Percentiles rank a stretch among this genome's conserved stretches.
phyloP scores from a whole-genome alignment of 2,888 invertebrate genomes.

The Sclerodermus sp. region DNA sequence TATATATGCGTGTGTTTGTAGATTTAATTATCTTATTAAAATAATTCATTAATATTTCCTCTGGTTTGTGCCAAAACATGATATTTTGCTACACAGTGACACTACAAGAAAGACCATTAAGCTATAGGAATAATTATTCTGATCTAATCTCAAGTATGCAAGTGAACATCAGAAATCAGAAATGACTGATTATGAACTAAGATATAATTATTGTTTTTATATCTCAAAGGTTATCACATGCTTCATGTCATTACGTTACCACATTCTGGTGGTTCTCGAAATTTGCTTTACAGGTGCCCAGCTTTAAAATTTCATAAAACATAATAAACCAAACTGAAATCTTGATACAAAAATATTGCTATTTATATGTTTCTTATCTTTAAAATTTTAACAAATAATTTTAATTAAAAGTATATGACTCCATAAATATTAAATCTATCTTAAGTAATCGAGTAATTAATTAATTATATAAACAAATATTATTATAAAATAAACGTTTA shows the following conservation, averaged over 20 bases:
- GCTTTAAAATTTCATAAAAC: no score
- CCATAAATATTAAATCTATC: no score
- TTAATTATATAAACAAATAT: no score
- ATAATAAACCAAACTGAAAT: no score
- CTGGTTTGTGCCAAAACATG: background rate
- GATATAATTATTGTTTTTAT: slow-evolving; percentile 29
- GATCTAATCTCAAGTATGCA: slow-evolving; percentile 34
- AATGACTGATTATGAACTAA: slow-evolving; percentile 26
- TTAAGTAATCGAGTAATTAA: no score
- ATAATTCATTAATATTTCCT: no score
- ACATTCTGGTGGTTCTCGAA: slow-evolving; percentile 55
- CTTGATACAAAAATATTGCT: no score
- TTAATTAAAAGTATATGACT: no score
- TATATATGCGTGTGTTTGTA: no score
- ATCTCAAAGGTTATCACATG: slow-evolving; percentile 46
- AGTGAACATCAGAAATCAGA: slow-evolving; percentile 23
- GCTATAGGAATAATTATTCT: slow-evolving; percentile 40
- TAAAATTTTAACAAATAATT: no score
- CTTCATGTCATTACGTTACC: slow-evolving; percentile 54
- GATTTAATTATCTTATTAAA: no score
- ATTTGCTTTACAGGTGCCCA: slow-evolving; percentile 44
- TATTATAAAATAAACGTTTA: slow-evolving; percentile 5
- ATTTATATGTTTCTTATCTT: no score
- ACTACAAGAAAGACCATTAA: slow-evolving; percentile 32
- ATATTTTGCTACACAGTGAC: background rate